Percentiles rank a stretch among this genome's conserved stretches.
These are phyloP conservation scores for Etheostoma cragini DNA, from an alignment of 2,113 vertebrate genomes.

Conservation along the genomic window DNA sequence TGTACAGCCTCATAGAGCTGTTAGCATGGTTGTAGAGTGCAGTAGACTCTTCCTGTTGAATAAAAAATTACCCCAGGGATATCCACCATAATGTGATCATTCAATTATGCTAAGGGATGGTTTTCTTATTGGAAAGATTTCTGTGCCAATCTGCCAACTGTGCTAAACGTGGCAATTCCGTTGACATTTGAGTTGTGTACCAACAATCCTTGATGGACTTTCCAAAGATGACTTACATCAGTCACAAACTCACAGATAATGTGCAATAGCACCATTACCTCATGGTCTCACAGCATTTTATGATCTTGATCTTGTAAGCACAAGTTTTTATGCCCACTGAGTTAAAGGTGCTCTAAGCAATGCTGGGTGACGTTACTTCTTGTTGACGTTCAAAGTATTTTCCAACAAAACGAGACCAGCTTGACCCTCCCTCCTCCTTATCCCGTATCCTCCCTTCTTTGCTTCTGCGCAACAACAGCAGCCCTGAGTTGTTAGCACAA, in stretches of 20 bases:
- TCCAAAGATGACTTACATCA: slow-evolving; percentile 1
- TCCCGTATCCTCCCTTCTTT: no score
- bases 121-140: not conserved
- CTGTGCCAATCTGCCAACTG: not conserved
- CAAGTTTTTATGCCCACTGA: slow-evolving; percentile 7
- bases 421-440: no score
- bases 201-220: not conserved
- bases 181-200: not conserved
- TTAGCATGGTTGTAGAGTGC: no score
- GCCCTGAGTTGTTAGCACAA: not conserved
- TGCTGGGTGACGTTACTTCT: not conserved
- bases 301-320: not conserved
- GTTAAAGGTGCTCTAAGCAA: not conserved
- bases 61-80: not conserved
- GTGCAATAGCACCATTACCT: slow-evolving; percentile 5
- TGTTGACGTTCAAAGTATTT: no score
- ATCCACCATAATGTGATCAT: not conserved
- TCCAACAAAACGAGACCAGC: no score
- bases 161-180: not conserved
- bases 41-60: no score
- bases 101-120: not conserved
- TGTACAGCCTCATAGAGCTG: no score
- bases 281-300: slow-evolving; percentile 20
- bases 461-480: not conserved
- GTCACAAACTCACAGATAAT: not conserved